phyloP scores from a whole-genome alignment of 2,797 vertebrate genomes.

The Pseudomugil gertrudae region DNA sequence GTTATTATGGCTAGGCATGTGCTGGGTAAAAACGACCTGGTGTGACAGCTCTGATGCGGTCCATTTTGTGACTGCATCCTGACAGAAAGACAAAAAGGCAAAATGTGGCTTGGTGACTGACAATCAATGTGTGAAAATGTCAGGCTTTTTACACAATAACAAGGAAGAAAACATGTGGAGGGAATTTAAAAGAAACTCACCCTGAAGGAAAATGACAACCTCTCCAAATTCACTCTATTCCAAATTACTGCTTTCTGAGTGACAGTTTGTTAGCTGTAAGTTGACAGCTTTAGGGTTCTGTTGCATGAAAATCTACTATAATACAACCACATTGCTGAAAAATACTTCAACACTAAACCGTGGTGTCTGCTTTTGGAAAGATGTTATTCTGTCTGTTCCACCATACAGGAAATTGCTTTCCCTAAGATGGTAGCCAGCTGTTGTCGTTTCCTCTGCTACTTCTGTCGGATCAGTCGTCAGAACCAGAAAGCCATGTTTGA shows the following conservation, averaged over 20 bases:
- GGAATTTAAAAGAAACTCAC: slow-evolving; percentile 33
- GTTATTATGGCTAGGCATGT: too few relatives aligned
- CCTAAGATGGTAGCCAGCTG: slow-evolving; percentile 99
- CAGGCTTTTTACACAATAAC: slow-evolving; percentile 57
- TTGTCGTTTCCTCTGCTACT: slow-evolving; percentile 98
- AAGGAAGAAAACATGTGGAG: slow-evolving; percentile 27
- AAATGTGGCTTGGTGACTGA: slow-evolving; percentile 13
- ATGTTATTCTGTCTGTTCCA: slow-evolving; percentile 35
- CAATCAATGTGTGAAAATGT: slow-evolving; percentile 30
- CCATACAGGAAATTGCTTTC: slow-evolving; percentile 91
- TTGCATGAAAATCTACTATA: background rate
- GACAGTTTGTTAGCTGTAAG: background rate
- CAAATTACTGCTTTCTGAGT: background rate
- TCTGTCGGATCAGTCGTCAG: slow-evolving; percentile 97
- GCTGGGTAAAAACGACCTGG: too few relatives aligned
- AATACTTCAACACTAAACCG: background rate
- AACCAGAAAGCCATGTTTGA: slow-evolving; percentile 99
- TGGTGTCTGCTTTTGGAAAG: background rate
- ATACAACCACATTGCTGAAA: background rate
- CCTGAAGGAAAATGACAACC: slow-evolving; percentile 7
- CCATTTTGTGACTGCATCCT: background rate
- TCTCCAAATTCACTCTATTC: slow-evolving; percentile 4
- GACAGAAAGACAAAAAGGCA: slow-evolving; percentile 28
- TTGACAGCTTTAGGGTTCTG: background rate
- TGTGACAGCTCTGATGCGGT: too few relatives aligned